Conservation (phyloP, 2,888 invertebrate genomes). For the Ochlodes sylvanus region DNA sequence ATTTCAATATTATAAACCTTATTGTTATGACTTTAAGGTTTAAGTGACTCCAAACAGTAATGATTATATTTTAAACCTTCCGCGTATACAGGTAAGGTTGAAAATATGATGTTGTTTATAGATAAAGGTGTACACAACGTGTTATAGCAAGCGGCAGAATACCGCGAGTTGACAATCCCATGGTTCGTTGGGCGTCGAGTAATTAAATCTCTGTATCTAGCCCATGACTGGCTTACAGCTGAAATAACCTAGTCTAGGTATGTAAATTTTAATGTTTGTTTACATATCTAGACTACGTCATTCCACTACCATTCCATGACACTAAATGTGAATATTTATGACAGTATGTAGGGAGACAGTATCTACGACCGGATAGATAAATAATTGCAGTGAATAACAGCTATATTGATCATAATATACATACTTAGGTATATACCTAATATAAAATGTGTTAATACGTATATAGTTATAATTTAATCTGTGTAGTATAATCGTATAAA, state of each 20-base stretch:
- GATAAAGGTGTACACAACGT: conserved; percentile 40
- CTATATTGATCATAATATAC: no score
- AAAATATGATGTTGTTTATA: not conserved
- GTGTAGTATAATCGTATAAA: no score
- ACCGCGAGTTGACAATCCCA: conserved; percentile 62
- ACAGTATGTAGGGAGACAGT: not conserved
- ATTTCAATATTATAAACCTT: not conserved
- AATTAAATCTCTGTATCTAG: conserved; percentile 58
- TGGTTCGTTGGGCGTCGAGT: conserved; percentile 60
- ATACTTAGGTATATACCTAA: no score
- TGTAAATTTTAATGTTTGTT: not conserved
- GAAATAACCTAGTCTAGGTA: not conserved
- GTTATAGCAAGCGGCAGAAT: conserved; percentile 49
- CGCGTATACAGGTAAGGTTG: not conserved
- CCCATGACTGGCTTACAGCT: not conserved
- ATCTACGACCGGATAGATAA: no score
- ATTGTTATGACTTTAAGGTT: not conserved
- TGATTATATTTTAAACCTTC: not conserved
- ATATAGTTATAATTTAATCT: no score
- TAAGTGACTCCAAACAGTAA: not conserved
- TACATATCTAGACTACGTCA: no score
- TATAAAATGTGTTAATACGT: no score
- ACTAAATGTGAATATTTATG: not conserved
- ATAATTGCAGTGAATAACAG: no score
- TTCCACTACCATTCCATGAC: not conserved